These are phyloP conservation scores for Arremon brunneinucha DNA, from an alignment of 2,797 vertebrate genomes.

Conservation along the genomic window DNA sequence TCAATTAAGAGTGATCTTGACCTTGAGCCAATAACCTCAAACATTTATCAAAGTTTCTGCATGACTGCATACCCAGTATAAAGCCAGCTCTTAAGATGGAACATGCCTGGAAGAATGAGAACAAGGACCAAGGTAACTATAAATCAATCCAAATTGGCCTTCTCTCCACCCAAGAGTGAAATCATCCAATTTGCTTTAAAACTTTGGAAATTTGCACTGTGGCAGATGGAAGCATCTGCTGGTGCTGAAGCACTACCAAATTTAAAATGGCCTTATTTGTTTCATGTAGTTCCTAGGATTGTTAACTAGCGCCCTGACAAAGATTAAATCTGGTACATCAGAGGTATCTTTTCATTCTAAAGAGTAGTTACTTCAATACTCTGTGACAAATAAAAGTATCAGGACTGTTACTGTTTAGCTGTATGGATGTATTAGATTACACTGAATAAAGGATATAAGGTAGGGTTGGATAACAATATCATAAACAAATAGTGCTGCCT, in stretches of 20 bases:
- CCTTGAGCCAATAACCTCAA: background rate
- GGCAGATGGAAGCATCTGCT: background rate
- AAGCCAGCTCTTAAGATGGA: background rate
- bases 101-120: background rate
- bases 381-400: background rate
- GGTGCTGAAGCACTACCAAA: background rate
- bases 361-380: background rate
- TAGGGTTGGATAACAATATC: constrained; percentile 30
- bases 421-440: background rate
- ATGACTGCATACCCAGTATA: background rate
- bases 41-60: background rate
- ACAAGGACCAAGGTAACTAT: background rate
- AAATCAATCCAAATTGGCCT: background rate
- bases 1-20: background rate
- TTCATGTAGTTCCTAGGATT: background rate
- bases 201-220: background rate
- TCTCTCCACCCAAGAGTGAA: background rate
- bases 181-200: background rate
- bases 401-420: background rate
- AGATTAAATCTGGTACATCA: background rate
- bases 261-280: background rate
- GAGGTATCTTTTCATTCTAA: background rate
- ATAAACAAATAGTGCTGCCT: constrained; percentile 67
- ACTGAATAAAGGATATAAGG: constrained; percentile 33
- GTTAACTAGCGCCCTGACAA: background rate